phyloP scores from a whole-genome alignment of 2,888 invertebrate species.

The Drosophila paracracens region DNA sequence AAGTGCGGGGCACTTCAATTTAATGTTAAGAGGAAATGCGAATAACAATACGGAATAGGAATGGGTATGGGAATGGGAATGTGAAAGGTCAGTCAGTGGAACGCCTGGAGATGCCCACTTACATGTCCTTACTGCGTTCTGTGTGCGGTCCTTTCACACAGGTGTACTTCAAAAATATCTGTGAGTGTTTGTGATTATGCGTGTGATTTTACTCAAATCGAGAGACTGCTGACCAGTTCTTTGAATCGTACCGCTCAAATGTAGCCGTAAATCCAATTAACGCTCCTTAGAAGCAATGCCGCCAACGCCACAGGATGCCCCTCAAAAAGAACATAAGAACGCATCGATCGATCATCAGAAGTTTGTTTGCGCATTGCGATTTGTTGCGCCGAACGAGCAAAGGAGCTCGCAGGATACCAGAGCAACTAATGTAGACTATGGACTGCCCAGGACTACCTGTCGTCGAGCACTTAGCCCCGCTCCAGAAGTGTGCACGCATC shows the following conservation, averaged over 20 bases:
- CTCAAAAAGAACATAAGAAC: constrained; percentile 19
- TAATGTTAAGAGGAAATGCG: constrained; percentile 69
- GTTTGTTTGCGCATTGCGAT: constrained; percentile 63
- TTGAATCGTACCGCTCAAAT: constrained; percentile 61
- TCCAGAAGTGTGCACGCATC: constrained; percentile 75
- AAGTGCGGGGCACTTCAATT: constrained; percentile 76
- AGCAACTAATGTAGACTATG: constrained; percentile 1
- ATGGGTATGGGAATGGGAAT: constrained; percentile 14
- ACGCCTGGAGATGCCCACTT: constrained; percentile 43
- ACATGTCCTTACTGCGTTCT: constrained; percentile 39
- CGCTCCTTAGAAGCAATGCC: constrained; percentile 46
- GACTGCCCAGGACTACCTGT: constrained; percentile 44
- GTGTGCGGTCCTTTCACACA: constrained; percentile 77
- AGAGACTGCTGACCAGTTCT: constrained; percentile 43
- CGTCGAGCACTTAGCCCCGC: constrained; percentile 26
- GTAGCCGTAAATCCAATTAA: constrained; percentile 75
- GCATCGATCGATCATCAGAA: constrained; percentile 51
- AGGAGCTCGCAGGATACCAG: constrained; percentile 29
- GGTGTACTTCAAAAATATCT: constrained; percentile 43
- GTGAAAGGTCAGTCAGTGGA: constrained; percentile 64
- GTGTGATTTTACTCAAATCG: constrained; percentile 62
- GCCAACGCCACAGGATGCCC: constrained; percentile 47
- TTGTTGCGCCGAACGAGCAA: constrained; percentile 56
- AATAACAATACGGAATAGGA: constrained; percentile 56
- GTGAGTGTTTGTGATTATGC: constrained; percentile 37